Evolutionary conservation across 1,140 invertebrate species (phyloP), one percentile per base, ranked within the genome.

Genomic region (Bombus pascuorum): DNA sequence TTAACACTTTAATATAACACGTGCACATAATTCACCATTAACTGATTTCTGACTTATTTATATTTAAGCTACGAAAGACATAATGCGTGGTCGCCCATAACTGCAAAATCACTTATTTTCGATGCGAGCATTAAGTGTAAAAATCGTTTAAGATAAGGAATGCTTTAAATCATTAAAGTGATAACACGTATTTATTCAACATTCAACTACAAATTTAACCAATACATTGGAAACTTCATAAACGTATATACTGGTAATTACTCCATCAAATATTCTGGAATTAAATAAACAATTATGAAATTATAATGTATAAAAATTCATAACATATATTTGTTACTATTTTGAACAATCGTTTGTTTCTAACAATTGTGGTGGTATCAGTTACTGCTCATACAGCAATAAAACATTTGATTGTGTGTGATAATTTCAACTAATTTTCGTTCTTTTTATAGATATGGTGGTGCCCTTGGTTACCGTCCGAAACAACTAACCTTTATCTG

Each of bases 61-160:
- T 73, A 65, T 78, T 68, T 73, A 34, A 73, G 3, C 53, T 80
- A 66, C 25, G 75, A 42, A 18, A 37, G 75, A 53, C 34, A 37
- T 57, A 47, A 53, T 75, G 34, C 39, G 34, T 39, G 25, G 5
- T 22, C 39, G 44, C 59, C 34, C 65, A 66, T 81, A 68, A 68
- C 13, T 72, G 37, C 39, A 72, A 70, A 70, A 57, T 74, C 65
- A 57, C 70, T 85, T 73, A 71, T 85, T 70, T 70, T 53, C 70
- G 42, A 74, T 34, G 32, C 47, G 74, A 87, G 68, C 37, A n/a
- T 70, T 39, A 87, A 81, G 71, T 68, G 34, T 66, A 80, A 76
- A 78, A 89, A 34, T 70, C 59, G n/a, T 53, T 76, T 47, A 8
- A 90, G 88, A 90, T 90, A 90, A 90, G 85, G 34, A 75, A 62